Evolutionary conservation across 2,888 invertebrate species (phyloP), one percentile per base, ranked within the genome.

Genomic region (Philereme vetulata): DNA sequence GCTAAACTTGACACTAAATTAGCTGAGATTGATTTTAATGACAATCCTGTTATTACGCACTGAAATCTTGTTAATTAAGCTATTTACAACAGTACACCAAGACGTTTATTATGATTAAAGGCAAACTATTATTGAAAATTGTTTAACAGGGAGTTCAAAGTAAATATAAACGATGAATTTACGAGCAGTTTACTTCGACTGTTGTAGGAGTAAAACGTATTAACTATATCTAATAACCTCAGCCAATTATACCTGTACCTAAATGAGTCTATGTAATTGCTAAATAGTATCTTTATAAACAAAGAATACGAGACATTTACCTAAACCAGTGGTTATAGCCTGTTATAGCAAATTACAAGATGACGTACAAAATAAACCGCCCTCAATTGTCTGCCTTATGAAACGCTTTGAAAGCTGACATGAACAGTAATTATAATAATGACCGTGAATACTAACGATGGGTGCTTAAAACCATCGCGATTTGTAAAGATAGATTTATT

Each of bases 231-330:
- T 68, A 72, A 69, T 70, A 72, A 76, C 74, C 67, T 62, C 49
- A 46, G 65, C 76, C 81, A 86, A 87, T 86, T 84, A 86, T 76
- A 79, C 70, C 4, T 1, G 6, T 38, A 38, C 38, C 74, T 68
- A 79, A 55, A 81, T 81, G 84, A 85, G 85, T 81, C 70, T 67
- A 79, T 72, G 67, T 87, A 89, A 91, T 89, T 86, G 85, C 82
- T 85, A 85, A 85, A 88, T 90, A 74, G 72, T 77, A 72, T 76
- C 76, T 76, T 78, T 75, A 76, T 71, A 70, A 74, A 72, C 75
- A 74, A 72, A 64, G 68, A 74, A 75, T 77, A 80, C 79, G 68
- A 75, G 75, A 77, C 72, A 76, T 77, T 82, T 84, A 78, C 77
- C 74, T 74, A 77, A 70, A 72, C 76, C 68, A 67, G 62, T 81